Evolutionary conservation across 2,113 vertebrate genomes (phyloP), one percentile per base, ranked within the genome.

Genomic region (Laticauda colubrina): DNA sequence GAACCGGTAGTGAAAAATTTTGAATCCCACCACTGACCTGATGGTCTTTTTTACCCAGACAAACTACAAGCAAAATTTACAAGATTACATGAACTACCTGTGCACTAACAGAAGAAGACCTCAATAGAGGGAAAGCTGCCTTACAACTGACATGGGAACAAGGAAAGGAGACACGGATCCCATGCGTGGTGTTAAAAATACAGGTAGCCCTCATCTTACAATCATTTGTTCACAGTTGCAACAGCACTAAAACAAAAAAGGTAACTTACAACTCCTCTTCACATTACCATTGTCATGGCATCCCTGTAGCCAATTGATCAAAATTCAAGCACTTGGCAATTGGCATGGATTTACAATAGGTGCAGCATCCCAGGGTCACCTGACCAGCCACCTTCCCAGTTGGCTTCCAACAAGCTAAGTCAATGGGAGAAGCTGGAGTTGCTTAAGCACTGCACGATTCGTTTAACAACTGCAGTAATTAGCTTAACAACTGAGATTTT

Each of bases 361-460:
- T 29, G 61, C 61, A 59, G 57, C 24, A 26, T 61, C 57, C 57
- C 23, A 69, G 64, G 64, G 2, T 34, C 29, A 34, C 0, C 2
- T 69, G 29, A n/a, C 12, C 29, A n/a, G 12, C 29, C 4, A 6
- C 4, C 5, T n/a, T n/a, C 29, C 64, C 64, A 15, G 12, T 11
- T 69, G 64, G 64, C 12, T 15, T 69, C 29, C 64, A 69, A 69
- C 29, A n/a, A 69, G 26, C 61, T n/a, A 64, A 64, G 51, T 53
- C 51, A 53, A 53, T 53, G 51, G 51, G 11, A 53, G 61, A 64
- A 64, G 29, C 64, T 4, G 1, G 29, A 69, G n/a, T 69, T n/a
- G 64, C 29, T 69, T 69, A n/a, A n/a, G 12, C 26, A 69, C 4
- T 0, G 0, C 29, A n/a, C 1, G 2, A 15, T n/a, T 69, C 12